phyloP scores from a whole-genome alignment of 2,888 invertebrate species.

The Ferdinandea cuprea region DNA sequence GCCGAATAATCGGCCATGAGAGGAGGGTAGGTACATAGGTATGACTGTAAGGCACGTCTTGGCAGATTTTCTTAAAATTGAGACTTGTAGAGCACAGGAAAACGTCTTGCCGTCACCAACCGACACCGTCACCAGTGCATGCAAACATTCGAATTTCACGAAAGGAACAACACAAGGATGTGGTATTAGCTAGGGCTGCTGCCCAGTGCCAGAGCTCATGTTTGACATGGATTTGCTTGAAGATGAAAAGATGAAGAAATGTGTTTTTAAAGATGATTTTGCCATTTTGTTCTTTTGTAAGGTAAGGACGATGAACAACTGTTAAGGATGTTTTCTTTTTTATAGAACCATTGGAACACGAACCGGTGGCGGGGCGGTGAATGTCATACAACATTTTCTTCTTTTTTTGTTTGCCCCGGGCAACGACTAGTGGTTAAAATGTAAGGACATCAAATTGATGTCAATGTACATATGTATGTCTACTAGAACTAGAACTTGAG shows the following conservation, averaged over 20 bases:
- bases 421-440: too few relatives aligned
- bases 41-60: conserved; percentile 45
- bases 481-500: too few relatives aligned
- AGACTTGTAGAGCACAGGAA: neutral
- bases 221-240: conserved; percentile 33
- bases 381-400: too few relatives aligned
- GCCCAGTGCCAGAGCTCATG: conserved; percentile 46
- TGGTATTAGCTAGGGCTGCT: conserved; percentile 1
- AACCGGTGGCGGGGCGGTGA: too few relatives aligned
- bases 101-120: neutral
- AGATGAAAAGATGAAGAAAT: conserved; percentile 35
- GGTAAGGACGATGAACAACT: neutral
- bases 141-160: conserved; percentile 16
- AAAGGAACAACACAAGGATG: neutral
- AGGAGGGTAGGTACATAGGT: too few relatives aligned
- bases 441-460: too few relatives aligned
- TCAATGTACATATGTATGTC: too few relatives aligned
- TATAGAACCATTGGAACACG: too few relatives aligned
- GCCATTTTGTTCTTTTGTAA: neutral
- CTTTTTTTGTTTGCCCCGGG: too few relatives aligned
- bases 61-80: conserved; percentile 20
- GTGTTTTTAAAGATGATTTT: conserved; percentile 43
- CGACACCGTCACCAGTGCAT: conserved; percentile 1
- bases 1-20: neutral
- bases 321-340: too few relatives aligned